A percentile compares a stretch with the other conserved stretches of the same genome.
phyloP scores from a whole-genome alignment of 2,113 vertebrate species.

The Apus apus region DNA sequence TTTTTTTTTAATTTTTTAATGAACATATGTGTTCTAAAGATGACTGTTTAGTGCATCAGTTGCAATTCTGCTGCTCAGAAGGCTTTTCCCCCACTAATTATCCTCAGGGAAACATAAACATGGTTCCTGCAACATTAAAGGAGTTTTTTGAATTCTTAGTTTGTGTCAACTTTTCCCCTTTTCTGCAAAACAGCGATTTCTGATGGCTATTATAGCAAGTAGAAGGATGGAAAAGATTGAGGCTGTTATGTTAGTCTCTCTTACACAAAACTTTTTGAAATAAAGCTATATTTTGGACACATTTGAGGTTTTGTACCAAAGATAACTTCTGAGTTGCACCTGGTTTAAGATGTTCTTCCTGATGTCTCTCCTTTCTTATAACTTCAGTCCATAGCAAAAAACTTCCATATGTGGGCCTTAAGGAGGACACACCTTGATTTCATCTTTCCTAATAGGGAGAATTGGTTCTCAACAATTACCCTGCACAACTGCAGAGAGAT shows the following conservation, averaged over 20 bases:
- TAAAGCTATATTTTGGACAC: not conserved
- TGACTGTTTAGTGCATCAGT: not conserved
- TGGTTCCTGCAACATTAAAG: not conserved
- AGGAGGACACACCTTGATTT: not conserved
- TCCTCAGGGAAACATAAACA: not conserved
- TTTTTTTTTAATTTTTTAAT: not conserved
- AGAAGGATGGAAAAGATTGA: not conserved
- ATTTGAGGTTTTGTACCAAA: not conserved
- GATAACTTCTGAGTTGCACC: not conserved
- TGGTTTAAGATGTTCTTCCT: not conserved
- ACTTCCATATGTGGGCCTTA: not conserved
- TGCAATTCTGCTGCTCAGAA: not conserved
- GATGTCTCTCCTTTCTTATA: not conserved
- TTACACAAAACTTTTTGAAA: not conserved
- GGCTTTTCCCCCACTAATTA: not conserved
- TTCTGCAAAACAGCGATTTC: not conserved
- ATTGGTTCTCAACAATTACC: not conserved
- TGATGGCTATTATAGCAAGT: not conserved
- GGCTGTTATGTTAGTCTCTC: not conserved
- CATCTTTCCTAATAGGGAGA: not conserved
- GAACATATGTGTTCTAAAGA: not conserved
- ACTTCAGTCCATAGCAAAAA: not conserved
- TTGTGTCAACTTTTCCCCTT: not conserved
- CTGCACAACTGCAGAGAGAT: not conserved
- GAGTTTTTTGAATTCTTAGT: not conserved